These are phyloP conservation scores for Yponomeuta sedellus DNA, from an alignment of 2,888 invertebrate genomes.

Conservation along the genomic window DNA sequence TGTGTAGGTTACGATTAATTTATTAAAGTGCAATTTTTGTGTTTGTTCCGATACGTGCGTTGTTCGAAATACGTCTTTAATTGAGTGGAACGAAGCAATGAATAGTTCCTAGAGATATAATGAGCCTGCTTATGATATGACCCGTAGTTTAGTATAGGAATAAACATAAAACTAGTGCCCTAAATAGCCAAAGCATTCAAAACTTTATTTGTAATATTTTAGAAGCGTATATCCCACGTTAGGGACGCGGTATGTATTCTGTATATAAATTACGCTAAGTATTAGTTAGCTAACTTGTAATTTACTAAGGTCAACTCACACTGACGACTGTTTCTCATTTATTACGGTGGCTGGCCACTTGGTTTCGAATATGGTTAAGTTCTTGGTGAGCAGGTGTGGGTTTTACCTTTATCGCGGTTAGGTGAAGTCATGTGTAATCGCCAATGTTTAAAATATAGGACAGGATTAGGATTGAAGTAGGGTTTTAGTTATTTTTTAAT, in stretches of 20 bases:
- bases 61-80: neutral
- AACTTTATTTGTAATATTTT: conserved; percentile 66
- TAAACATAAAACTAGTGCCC: conserved; percentile 42
- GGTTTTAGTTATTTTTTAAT: conserved; percentile 8
- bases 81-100: neutral
- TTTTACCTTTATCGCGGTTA: neutral
- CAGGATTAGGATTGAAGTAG: conserved; percentile 5
- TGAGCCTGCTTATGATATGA: conserved; percentile 10
- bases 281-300: neutral
- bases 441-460: conserved; percentile 5
- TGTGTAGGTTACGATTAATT: neutral
- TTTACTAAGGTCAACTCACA: conserved; percentile 5
- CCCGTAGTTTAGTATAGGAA: conserved; percentile 13
- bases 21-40: conserved; percentile 10
- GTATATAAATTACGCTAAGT: conserved; percentile 12
- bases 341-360: conserved; percentile 9
- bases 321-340: neutral
- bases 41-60: conserved; percentile 7
- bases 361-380: neutral
- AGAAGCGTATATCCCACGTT: conserved; percentile 13
- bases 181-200: conserved; percentile 72
- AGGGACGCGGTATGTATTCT: conserved; percentile 14
- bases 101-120: conserved; percentile 8
- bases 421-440: conserved; percentile 3
- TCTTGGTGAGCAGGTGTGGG: neutral